Conservation (phyloP, 2,888 invertebrate species). For the Parthenolecanium corni region DNA sequence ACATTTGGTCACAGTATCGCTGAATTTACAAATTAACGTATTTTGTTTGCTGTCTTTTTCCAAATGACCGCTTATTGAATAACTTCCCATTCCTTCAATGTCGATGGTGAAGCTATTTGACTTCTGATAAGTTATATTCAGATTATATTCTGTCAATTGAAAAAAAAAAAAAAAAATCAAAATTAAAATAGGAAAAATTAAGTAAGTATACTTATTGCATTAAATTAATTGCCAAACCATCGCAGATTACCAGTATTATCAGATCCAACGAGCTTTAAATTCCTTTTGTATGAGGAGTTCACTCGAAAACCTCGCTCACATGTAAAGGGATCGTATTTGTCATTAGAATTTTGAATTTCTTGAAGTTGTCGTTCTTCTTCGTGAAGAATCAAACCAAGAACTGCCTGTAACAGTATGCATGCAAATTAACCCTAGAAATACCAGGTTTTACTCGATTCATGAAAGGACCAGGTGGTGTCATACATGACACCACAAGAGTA, state of each 20-base stretch:
- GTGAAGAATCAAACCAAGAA: conserved; percentile 38
- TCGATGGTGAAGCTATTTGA: conserved; percentile 42
- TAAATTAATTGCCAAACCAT: not conserved
- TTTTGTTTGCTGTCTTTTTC: not conserved
- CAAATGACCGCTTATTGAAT: conserved; percentile 9
- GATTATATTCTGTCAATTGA: conserved; percentile 45
- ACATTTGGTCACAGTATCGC: not conserved
- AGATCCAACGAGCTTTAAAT: conserved; percentile 47
- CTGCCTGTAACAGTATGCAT: conserved; percentile 34
- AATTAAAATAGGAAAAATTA: not conserved
- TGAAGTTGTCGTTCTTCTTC: conserved; percentile 41
- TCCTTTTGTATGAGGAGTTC: conserved; percentile 50
- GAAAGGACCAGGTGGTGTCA: too few relatives aligned
- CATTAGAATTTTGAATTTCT: conserved; percentile 36
- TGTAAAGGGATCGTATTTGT: conserved; percentile 49
- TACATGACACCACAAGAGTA: too few relatives aligned
- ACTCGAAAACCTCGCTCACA: conserved; percentile 48
- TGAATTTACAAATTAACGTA: not conserved
- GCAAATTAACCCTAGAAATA: too few relatives aligned
- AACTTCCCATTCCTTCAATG: conserved; percentile 36
- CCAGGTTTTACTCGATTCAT: too few relatives aligned
- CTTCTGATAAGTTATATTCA: conserved; percentile 47
- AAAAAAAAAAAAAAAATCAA: conserved; percentile 30
- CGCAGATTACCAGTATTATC: conserved; percentile 24
- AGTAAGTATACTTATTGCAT: not conserved